These are phyloP conservation scores for Pteronura brasiliensis DNA, from an alignment of 2,113 vertebrate genomes.

Conservation along the genomic window DNA sequence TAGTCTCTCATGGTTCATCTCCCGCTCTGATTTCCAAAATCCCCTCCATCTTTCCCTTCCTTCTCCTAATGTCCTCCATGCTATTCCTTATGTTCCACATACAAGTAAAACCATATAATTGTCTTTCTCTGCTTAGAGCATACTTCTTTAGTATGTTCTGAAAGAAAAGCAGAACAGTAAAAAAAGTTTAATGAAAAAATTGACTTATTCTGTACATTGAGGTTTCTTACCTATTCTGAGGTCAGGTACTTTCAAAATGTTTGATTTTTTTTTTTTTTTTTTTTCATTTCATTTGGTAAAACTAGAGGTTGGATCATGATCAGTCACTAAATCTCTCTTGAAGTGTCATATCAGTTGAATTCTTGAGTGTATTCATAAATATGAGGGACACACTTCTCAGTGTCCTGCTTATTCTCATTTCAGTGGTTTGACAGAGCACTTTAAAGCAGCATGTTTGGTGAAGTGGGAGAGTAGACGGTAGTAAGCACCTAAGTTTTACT, in stretches of 20 bases:
- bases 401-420: background rate
- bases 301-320: background rate
- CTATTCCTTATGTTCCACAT: too few relatives aligned
- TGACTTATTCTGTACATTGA: background rate
- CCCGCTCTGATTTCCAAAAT: too few relatives aligned
- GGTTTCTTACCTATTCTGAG: background rate
- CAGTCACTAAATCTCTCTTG: background rate
- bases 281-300: background rate
- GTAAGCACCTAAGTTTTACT: conserved; percentile 3
- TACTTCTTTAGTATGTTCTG: background rate
- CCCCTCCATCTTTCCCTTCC: too few relatives aligned
- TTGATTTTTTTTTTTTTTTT: background rate
- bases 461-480: background rate
- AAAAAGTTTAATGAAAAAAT: conserved; percentile 12
- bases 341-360: background rate
- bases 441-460: background rate
- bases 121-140: background rate
- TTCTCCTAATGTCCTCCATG: too few relatives aligned
- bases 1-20: too few relatives aligned
- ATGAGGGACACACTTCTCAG: background rate
- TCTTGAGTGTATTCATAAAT: background rate
- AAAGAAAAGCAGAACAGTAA: background rate
- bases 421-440: background rate
- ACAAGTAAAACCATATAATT: too few relatives aligned
- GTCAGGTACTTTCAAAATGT: background rate